Base-by-base conservation (phyloP, 2,113 vertebrate species). In the Plecturocebus donacophilus region DNA sequence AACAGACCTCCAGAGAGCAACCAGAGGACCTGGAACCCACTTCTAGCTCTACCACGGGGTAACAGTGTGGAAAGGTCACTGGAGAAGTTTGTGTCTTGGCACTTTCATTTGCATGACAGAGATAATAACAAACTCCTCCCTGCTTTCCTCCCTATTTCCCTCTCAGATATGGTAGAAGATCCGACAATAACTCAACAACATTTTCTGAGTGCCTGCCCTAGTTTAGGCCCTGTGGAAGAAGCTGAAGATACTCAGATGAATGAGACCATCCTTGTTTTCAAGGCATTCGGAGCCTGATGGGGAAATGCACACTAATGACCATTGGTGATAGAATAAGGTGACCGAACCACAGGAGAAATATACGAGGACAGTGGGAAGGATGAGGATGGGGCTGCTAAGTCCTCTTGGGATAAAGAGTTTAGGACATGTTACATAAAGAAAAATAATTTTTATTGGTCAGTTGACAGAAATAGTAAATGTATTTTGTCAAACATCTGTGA, bases 1-100 rank as follows among this genome's bases (percentile, higher is more conserved):
- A 6, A 19, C n/a, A 86, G 20, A 35, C 20, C 30, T 38, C 17
- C 13, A 2, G 38, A 91, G 10, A 21, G 2, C 27, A 91, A 54
- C 8, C 19, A 56, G 11, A 13, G 42, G 2, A 79, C 2, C 2
- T 0, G 14, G 30, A 30, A 17, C 75, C 47, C 2, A 8, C 1
- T 68, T 58, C 14, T 49, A 30, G 23, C 5, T 82, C 52, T 32
- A 30, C 17, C 0, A 1, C 2, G 6, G 20, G 30, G 56, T 5
- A n/a, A 27, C 1, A 1, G 1, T 58, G 5, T 47, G 42, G 19
- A 68, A 91, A 66, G 66, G 19, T 47, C 30, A 13, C 52, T 10
- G 12, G 35, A 75, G 40, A 42, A 8, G n/a, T 1, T n/a, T 35
- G 1, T 13, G 6, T 87, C 21, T 71, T 52, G 45, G 49, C 4